phyloP scores from a whole-genome alignment of 2,888 invertebrate species.

The Spilosoma lubricipeda region DNA sequence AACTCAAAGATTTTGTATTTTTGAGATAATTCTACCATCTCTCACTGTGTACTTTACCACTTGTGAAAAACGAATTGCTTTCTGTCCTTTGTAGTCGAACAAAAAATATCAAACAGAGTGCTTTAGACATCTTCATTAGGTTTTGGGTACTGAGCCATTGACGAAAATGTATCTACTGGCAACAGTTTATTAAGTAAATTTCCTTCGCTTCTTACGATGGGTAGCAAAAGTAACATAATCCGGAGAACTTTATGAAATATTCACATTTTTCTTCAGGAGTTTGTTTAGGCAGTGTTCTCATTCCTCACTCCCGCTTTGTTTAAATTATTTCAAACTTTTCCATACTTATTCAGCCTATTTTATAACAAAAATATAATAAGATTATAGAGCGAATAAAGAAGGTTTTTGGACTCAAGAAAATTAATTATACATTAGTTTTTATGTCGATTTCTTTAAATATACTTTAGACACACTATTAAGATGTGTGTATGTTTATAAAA shows the following conservation, averaged over 20 bases:
- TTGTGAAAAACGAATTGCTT: slow-evolving; percentile 49
- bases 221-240: slow-evolving; percentile 62
- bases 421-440: neutral
- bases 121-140: slow-evolving; percentile 52
- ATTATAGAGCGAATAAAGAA: slow-evolving; percentile 13
- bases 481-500: neutral
- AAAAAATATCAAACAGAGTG: slow-evolving; percentile 43
- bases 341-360: slow-evolving; percentile 25
- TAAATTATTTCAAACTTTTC: slow-evolving; percentile 32
- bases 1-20: slow-evolving; percentile 38
- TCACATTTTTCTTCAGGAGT: slow-evolving; percentile 43
- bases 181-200: slow-evolving; percentile 70
- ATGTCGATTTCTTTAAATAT: neutral
- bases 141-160: slow-evolving; percentile 49
- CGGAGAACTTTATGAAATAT: slow-evolving; percentile 57
- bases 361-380: slow-evolving; percentile 24
- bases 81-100: slow-evolving; percentile 36
- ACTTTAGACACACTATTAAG: too few relatives aligned
- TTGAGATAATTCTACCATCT: slow-evolving; percentile 34
- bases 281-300: slow-evolving; percentile 31
- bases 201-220: slow-evolving; percentile 50
- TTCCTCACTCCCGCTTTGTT: slow-evolving; percentile 24
- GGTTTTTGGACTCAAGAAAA: neutral
- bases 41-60: slow-evolving; percentile 45
- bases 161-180: slow-evolving; percentile 58